These are phyloP conservation scores for Campopleginae sp. DNA, from an alignment of 2,888 invertebrate genomes.

Conservation along the genomic window DNA sequence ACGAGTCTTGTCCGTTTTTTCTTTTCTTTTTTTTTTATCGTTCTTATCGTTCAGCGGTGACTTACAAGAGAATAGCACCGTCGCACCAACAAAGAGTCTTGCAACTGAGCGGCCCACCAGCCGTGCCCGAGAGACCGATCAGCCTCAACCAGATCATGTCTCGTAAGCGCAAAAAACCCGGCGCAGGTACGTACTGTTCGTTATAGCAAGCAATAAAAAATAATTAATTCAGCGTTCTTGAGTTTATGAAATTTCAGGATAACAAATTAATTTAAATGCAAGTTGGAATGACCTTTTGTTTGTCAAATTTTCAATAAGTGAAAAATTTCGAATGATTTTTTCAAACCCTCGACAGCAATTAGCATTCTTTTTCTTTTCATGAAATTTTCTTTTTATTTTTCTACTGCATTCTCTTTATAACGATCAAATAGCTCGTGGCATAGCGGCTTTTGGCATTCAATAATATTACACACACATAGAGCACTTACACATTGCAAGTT, in stretches of 20 bases:
- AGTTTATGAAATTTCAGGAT: conserved; percentile 36
- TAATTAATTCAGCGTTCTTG: conserved; percentile 32
- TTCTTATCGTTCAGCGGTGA: conserved; percentile 88
- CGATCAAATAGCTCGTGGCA: conserved; percentile 46
- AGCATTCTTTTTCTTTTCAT: neutral
- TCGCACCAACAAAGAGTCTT: conserved; percentile 76
- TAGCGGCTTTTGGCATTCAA: conserved; percentile 51
- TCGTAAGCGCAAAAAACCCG: conserved; percentile 91
- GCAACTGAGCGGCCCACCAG: conserved; percentile 69
- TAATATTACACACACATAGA: conserved; percentile 17
- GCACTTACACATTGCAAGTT: conserved; percentile 32
- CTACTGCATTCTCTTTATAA: conserved; percentile 13
- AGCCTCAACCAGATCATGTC: conserved; percentile 80
- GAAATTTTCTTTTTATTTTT: conserved; percentile 14
- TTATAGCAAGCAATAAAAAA: conserved; percentile 9
- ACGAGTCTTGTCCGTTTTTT: conserved; percentile 47
- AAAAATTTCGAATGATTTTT: conserved; percentile 20
- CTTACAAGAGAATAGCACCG: conserved; percentile 90
- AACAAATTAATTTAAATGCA: conserved; percentile 17
- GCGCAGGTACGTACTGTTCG: conserved; percentile 85
- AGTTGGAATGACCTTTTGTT: conserved; percentile 52
- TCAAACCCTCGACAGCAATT: conserved; percentile 6
- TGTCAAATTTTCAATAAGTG: neutral
- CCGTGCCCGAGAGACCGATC: conserved; percentile 73
- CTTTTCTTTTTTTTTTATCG: conserved; percentile 35